Conservation (phyloP, 2,797 vertebrate genomes). For the Microchirus variegatus region DNA sequence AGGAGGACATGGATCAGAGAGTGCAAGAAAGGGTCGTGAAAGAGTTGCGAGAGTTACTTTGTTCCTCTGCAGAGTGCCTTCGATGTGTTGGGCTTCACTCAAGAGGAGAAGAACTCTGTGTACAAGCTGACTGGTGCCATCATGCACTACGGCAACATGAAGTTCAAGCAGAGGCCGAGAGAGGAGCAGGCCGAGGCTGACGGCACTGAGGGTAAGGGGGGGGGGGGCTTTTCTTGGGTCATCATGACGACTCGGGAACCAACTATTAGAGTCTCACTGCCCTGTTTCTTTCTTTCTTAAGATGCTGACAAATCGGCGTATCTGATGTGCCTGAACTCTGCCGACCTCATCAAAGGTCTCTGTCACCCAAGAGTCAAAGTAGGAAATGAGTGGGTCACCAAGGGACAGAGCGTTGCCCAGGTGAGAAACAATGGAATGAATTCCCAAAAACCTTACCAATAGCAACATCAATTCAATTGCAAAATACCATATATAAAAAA, state of each 20-base stretch:
- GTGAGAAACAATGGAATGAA: conserved; percentile 54
- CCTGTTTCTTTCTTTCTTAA: conserved; percentile 52
- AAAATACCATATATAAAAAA: not conserved
- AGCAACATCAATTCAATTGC: no score
- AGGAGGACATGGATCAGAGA: no score
- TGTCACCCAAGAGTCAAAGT: conserved; percentile 93
- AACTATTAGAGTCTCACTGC: not conserved
- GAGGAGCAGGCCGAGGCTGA: conserved; percentile 92
- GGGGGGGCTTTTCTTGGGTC: not conserved
- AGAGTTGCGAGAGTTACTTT: no score
- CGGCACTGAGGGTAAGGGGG: conserved; percentile 84
- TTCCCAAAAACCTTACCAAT: no score
- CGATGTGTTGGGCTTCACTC: conserved; percentile 89
- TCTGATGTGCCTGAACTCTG: conserved; percentile 91
- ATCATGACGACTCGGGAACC: not conserved
- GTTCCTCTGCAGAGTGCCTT: conserved; percentile 79
- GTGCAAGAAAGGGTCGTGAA: no score
- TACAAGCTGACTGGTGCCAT: conserved; percentile 91
- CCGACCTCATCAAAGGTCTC: conserved; percentile 91
- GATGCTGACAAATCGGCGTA: conserved; percentile 90
- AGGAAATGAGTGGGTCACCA: conserved; percentile 92
- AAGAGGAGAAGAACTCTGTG: conserved; percentile 88
- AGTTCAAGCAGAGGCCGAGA: conserved; percentile 89
- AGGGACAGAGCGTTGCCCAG: conserved; percentile 91
- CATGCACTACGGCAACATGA: conserved; percentile 95